Evolutionary conservation across 2,113 vertebrate genomes (phyloP).

Genomic region (Myotis brandtii): DNA sequence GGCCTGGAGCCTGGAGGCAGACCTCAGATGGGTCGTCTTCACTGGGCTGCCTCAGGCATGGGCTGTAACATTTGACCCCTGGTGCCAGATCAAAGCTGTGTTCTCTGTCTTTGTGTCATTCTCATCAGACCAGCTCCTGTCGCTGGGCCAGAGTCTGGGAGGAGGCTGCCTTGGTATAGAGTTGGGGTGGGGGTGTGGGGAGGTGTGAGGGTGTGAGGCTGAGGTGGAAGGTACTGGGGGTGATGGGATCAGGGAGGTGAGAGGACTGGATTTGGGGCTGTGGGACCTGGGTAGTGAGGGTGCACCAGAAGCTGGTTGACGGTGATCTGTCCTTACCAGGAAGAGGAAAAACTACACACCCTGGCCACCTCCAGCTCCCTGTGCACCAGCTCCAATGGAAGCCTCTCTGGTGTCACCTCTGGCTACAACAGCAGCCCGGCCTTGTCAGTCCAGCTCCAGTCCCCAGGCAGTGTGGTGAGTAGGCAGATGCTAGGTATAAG

Average conservation of each 20-base stretch:
- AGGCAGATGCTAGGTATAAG: neutral
- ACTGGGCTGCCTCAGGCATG: neutral
- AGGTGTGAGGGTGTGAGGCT: neutral
- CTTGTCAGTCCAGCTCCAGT: conserved; percentile 80
- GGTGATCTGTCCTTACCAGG: conserved; percentile 82
- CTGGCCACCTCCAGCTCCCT: conserved; percentile 92
- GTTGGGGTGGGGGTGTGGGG: neutral
- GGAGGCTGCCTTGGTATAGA: neutral
- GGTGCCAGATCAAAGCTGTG: neutral
- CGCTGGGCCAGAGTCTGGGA: neutral
- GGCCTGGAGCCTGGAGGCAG: neutral
- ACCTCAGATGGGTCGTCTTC: neutral
- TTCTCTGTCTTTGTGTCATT: neutral
- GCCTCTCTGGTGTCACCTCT: conserved; percentile 95
- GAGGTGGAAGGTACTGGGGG: neutral
- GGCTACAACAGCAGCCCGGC: conserved; percentile 95
- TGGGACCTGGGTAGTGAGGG: neutral
- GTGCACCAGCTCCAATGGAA: conserved; percentile 91
- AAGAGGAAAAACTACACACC: conserved; percentile 90
- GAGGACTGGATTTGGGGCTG: neutral
- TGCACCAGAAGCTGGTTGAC: neutral
- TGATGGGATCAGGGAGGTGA: neutral
- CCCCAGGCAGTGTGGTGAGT: conserved; percentile 87
- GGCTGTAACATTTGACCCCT: neutral
- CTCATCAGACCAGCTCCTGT: neutral